phyloP scores from a whole-genome alignment of 2,888 invertebrate species.

The Pseudolycoriella hygida region DNA sequence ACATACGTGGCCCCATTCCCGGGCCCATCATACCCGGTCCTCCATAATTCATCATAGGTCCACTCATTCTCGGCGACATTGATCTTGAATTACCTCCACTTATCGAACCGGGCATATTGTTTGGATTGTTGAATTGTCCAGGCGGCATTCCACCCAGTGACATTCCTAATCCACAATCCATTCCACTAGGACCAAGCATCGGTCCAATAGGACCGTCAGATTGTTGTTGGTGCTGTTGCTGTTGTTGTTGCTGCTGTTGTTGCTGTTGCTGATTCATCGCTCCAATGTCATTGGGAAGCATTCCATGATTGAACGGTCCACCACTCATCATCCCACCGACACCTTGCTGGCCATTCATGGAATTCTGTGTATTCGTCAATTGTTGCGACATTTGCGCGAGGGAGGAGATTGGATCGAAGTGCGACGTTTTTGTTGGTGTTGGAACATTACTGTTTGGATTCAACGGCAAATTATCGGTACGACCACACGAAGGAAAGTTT shows the following conservation, averaged over 20 bases:
- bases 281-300: not conserved
- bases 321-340: constrained; percentile 22
- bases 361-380: constrained; percentile 51
- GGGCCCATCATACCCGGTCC: constrained; percentile 26
- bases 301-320: not conserved
- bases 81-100: constrained; percentile 30
- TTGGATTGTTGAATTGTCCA: constrained; percentile 13
- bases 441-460: constrained; percentile 41
- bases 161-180: constrained; percentile 12
- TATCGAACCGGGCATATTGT: constrained; percentile 3
- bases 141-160: constrained; percentile 6
- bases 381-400: constrained; percentile 91
- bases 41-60: constrained; percentile 10
- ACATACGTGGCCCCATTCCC: constrained; percentile 32
- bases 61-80: constrained; percentile 48
- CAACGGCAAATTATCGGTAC: constrained; percentile 43
- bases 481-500: constrained; percentile 17
- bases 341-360: constrained; percentile 36
- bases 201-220: constrained; percentile 27
- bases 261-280: constrained; percentile 20
- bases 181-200: constrained; percentile 15
- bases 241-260: constrained; percentile 8
- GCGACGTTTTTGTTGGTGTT: constrained; percentile 43
- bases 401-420: constrained; percentile 85
- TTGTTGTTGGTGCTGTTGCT: constrained; percentile 27